Percentiles rank a stretch among this genome's conserved stretches.
Evolutionary conservation across 2,888 invertebrate genomes (phyloP).

Genomic region (Noctua janthe): DNA sequence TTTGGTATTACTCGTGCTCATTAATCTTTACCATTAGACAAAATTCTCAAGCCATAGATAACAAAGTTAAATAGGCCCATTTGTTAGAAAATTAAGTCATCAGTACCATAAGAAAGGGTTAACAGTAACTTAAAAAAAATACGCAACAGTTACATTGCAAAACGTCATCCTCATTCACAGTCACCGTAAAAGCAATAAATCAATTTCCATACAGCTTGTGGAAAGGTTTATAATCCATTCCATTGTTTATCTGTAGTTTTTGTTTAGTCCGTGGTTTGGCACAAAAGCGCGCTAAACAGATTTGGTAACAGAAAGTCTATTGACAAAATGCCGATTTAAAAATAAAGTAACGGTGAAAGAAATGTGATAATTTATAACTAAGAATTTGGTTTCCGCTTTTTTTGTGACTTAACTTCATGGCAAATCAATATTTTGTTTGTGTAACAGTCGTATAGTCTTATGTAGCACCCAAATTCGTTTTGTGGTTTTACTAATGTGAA

Average conservation of each 20-base stretch:
- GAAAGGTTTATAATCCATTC: constrained; percentile 81
- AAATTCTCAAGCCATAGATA: background rate
- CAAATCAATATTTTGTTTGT: constrained; percentile 36
- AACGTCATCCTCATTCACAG: constrained; percentile 46
- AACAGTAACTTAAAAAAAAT: constrained; percentile 45
- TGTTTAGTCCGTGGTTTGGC: constrained; percentile 71
- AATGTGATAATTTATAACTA: constrained; percentile 78
- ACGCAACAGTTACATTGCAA: constrained; percentile 37
- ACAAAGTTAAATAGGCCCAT: background rate
- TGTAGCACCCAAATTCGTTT: background rate
- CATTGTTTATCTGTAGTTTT: constrained; percentile 76
- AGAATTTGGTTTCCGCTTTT: constrained; percentile 59
- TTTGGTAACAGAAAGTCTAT: constrained; percentile 68
- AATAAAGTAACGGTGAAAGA: constrained; percentile 73
- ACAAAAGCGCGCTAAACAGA: constrained; percentile 71
- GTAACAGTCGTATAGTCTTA: background rate
- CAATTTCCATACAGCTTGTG: constrained; percentile 69
- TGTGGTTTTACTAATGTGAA: background rate
- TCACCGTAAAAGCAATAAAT: constrained; percentile 79
- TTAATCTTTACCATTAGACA: too few species aligned
- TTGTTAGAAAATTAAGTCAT: constrained; percentile 52
- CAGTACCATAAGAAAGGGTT: constrained; percentile 24
- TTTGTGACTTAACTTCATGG: constrained; percentile 47
- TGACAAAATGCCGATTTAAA: constrained; percentile 77
- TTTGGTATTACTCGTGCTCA: background rate